phyloP scores from a whole-genome alignment of 2,113 vertebrate genomes.

The Grammomys dolichurus region DNA sequence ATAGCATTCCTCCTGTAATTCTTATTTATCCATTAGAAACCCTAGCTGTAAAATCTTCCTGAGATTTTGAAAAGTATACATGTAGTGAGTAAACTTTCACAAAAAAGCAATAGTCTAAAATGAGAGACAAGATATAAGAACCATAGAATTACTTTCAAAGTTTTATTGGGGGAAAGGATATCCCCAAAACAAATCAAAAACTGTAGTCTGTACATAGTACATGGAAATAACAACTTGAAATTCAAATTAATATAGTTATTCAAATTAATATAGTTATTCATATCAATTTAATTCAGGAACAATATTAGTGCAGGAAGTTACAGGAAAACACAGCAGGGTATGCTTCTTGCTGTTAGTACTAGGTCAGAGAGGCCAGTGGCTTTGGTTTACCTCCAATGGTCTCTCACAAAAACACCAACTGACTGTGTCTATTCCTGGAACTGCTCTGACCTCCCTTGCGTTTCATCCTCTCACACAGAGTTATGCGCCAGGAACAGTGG shows the following conservation, averaged over 20 bases:
- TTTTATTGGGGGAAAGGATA: constrained; percentile 34
- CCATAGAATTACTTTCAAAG: constrained; percentile 39
- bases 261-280: constrained; percentile 54
- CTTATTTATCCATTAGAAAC: neutral
- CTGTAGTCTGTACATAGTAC: neutral
- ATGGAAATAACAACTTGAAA: neutral
- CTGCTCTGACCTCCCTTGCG: constrained; percentile 71
- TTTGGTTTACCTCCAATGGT: constrained; percentile 75
- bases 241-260: constrained; percentile 51
- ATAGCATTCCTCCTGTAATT: neutral
- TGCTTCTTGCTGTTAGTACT: constrained; percentile 40
- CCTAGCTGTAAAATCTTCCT: neutral
- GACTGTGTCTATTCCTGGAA: constrained; percentile 79
- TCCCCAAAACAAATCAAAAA: neutral
- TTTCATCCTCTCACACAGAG: constrained; percentile 67
- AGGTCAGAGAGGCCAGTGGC: constrained; percentile 60
- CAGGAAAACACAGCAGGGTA: neutral
- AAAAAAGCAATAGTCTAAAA: constrained; percentile 36
- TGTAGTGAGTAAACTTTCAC: neutral
- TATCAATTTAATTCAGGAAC: constrained; percentile 45
- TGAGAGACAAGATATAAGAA: constrained; percentile 33
- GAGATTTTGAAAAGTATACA: constrained; percentile 39
- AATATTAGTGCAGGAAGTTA: constrained; percentile 35
- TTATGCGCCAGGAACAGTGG: constrained; percentile 75
- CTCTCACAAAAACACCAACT: constrained; percentile 72